Evolutionary conservation across 2,797 vertebrate genomes (phyloP).

Genomic region (Acanthiza pusilla): DNA sequence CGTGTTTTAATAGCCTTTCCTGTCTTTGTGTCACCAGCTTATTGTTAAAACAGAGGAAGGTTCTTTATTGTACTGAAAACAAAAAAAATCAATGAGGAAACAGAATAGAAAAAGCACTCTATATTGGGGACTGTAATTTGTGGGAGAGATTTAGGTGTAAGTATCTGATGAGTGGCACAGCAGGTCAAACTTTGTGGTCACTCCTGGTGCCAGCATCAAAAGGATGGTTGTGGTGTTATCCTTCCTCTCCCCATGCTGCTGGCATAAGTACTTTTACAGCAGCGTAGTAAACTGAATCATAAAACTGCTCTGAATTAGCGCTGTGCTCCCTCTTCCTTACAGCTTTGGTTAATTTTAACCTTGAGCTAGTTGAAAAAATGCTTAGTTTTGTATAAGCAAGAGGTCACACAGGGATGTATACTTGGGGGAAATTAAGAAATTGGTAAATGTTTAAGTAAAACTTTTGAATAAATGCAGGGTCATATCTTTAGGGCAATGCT

Average conservation of each 20-base stretch:
- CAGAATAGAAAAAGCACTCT: neutral
- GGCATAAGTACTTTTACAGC: neutral
- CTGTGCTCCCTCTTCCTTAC: neutral
- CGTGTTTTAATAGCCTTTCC: constrained; percentile 13
- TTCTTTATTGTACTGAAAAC: neutral
- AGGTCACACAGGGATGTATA: neutral
- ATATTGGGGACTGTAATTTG: neutral
- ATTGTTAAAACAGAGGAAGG: constrained; percentile 28
- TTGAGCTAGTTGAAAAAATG: neutral
- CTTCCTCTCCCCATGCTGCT: neutral
- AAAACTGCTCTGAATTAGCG: neutral
- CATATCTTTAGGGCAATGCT: neutral
- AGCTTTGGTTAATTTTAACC: neutral
- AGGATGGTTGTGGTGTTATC: neutral
- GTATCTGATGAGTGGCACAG: neutral
- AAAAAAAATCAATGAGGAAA: neutral
- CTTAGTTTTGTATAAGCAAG: neutral
- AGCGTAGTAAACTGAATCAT: neutral
- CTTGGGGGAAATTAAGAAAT: neutral
- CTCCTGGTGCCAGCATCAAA: neutral
- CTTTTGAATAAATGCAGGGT: neutral
- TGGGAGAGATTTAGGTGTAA: neutral
- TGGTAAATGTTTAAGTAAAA: neutral
- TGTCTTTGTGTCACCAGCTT: constrained; percentile 42
- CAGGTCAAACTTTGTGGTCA: neutral